Percentiles rank a stretch among this genome's conserved stretches.
These are phyloP conservation scores for Podarcis raffonei DNA, from an alignment of 2,113 vertebrate genomes.

Conservation along the genomic window DNA sequence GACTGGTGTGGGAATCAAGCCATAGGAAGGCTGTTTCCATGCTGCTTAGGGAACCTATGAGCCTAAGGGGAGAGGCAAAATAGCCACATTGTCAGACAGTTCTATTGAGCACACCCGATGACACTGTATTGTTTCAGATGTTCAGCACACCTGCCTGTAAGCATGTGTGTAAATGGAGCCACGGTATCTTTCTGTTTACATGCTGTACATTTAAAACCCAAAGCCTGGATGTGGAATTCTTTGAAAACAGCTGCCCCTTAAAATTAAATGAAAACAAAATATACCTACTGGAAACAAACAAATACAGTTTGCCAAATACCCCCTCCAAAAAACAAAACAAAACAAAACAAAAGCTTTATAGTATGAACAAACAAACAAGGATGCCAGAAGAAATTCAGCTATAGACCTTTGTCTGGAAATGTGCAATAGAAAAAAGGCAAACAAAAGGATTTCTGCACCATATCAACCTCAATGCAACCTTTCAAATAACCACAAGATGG, in stretches of 20 bases:
- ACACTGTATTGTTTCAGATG: neutral
- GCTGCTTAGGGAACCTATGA: too few species aligned
- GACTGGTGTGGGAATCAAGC: neutral
- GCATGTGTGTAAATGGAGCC: neutral
- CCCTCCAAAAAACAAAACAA: neutral
- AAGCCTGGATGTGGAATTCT: neutral
- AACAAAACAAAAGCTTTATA: too few species aligned
- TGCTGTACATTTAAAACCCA: neutral
- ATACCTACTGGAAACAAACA: neutral
- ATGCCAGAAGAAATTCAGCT: neutral
- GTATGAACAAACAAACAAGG: neutral
- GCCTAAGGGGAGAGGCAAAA: neutral
- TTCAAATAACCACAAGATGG: slow-evolving; percentile 59
- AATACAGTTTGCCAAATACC: neutral
- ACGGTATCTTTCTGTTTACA: neutral
- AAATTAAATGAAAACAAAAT: neutral
- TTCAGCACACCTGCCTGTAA: neutral
- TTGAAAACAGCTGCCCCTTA: neutral
- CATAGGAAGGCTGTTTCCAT: neutral
- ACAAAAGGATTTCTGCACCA: neutral
- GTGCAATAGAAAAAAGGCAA: neutral
- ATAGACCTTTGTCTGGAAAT: neutral
- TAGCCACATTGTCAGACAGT: neutral
- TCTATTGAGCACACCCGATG: neutral
- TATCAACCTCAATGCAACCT: slow-evolving; percentile 23